A percentile compares a stretch with the other conserved stretches of the same genome.
phyloP scores from a whole-genome alignment of 2,113 vertebrate species.

The Esox niger region DNA sequence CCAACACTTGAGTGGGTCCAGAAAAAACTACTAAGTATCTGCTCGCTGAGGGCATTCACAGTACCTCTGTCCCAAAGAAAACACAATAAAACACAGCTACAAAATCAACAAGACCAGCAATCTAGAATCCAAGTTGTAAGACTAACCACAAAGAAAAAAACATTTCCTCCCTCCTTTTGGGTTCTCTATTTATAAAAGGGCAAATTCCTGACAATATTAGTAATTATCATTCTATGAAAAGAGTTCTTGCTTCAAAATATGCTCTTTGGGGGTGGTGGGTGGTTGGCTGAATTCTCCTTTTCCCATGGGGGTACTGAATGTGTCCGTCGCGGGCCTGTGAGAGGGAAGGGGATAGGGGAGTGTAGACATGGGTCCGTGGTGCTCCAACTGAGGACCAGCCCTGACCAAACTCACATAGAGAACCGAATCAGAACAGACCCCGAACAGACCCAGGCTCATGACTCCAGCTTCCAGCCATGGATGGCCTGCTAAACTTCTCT shows the following conservation, averaged over 20 bases:
- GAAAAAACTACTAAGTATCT: constrained; percentile 30
- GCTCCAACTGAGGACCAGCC: too few relatives aligned
- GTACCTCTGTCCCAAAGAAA: constrained; percentile 1
- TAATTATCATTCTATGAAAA: constrained; percentile 58
- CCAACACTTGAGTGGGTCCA: constrained; percentile 23
- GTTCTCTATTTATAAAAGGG: constrained; percentile 51
- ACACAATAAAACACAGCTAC: constrained; percentile 26
- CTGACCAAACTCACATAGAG: too few relatives aligned
- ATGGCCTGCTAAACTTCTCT: constrained; percentile 40
- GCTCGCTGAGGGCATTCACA: constrained; percentile 27
- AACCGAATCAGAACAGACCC: constrained; percentile 39
- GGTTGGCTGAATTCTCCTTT: constrained; percentile 62
- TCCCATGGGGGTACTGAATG: constrained; percentile 65
- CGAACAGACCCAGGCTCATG: constrained; percentile 55
- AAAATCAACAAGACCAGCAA: constrained; percentile 54
- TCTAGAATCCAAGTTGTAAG: constrained; percentile 42
- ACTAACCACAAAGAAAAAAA: constrained; percentile 15
- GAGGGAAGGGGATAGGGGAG: constrained; percentile 49
- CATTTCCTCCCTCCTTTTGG: constrained; percentile 4
- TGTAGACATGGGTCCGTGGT: constrained; percentile 50
- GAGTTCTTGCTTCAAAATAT: constrained; percentile 57
- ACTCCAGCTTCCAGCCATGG: constrained; percentile 58
- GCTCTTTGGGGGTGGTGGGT: constrained; percentile 37
- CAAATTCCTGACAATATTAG: constrained; percentile 62
- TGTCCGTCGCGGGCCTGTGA: constrained; percentile 55